phyloP scores from a whole-genome alignment of 2,797 vertebrate species.

The Bradypus variegatus region DNA sequence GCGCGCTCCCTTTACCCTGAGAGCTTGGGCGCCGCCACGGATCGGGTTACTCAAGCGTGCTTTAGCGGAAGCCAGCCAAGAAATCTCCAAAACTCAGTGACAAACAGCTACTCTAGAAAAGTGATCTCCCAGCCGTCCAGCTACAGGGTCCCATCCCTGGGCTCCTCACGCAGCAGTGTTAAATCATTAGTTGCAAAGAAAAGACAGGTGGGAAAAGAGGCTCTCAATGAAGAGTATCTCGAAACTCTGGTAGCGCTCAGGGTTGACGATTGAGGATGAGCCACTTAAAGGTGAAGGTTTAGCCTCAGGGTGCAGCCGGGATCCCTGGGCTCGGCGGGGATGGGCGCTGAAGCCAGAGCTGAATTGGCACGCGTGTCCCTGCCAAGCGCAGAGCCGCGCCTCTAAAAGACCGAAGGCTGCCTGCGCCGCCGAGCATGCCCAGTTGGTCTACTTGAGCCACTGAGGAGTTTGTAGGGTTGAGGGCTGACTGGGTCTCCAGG shows the following conservation, averaged over 20 bases:
- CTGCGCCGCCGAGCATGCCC: slow-evolving; percentile 36
- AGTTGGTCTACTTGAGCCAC: slow-evolving; percentile 18
- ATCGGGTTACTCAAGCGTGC: slow-evolving; percentile 79
- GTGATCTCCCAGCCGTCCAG: slow-evolving; percentile 57
- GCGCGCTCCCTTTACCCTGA: slow-evolving; percentile 58
- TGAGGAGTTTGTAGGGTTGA: slow-evolving; percentile 1
- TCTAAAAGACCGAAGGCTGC: neutral
- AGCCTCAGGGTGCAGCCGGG: slow-evolving; percentile 2
- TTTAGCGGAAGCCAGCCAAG: slow-evolving; percentile 73
- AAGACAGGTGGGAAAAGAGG: slow-evolving; percentile 44
- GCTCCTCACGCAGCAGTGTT: slow-evolving; percentile 6
- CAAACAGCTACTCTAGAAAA: slow-evolving; percentile 67
- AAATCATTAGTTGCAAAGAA: slow-evolving; percentile 40
- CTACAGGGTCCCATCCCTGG: slow-evolving; percentile 42
- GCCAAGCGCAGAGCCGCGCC: neutral
- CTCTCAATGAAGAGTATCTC: neutral
- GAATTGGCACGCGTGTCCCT: neutral
- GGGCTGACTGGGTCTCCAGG: neutral
- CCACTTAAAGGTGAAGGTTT: neutral
- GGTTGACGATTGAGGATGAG: neutral
- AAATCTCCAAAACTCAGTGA: slow-evolving; percentile 75
- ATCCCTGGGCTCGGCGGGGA: neutral
- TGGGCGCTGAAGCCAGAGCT: neutral
- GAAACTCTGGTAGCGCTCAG: neutral
- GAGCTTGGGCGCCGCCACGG: slow-evolving; percentile 78